These are phyloP conservation scores for Corythornis madagascariensis DNA, from an alignment of 2,113 vertebrate genomes.

Conservation along the genomic window DNA sequence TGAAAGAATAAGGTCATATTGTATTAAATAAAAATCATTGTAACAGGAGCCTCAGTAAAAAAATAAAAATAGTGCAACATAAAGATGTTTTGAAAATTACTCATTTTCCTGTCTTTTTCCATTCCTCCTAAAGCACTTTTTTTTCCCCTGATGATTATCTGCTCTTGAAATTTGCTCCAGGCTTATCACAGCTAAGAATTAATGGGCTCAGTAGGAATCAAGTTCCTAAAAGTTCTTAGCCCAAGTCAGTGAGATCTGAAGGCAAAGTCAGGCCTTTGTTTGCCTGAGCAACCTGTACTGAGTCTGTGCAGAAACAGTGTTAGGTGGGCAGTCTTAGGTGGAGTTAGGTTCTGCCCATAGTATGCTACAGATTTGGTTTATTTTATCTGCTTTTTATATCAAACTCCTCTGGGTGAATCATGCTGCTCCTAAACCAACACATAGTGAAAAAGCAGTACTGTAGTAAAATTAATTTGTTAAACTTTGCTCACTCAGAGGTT, in stretches of 20 bases:
- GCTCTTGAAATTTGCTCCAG: neutral
- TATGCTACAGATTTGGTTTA: accelerated
- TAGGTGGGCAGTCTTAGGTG: neutral
- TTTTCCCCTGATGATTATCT: neutral
- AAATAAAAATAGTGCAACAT: neutral
- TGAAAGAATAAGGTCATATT: neutral
- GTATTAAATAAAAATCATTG: neutral
- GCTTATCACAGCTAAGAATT: neutral
- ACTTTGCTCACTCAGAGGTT: neutral
- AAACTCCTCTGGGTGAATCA: neutral
- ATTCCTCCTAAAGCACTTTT: neutral
- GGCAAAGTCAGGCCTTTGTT: neutral
- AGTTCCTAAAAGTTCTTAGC: neutral
- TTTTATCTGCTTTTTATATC: neutral
- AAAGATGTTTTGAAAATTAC: neutral
- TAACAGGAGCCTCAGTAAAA: neutral
- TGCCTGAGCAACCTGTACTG: neutral
- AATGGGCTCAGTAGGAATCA: neutral
- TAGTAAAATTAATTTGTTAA: neutral
- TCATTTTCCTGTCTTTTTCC: neutral
- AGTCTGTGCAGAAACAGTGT: neutral
- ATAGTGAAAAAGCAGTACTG: neutral
- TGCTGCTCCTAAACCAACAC: neutral
- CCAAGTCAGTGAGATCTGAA: neutral
- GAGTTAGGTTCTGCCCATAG: accelerated